Conservation (phyloP, 1,140 invertebrate genomes). For the Drosophila bocki region DNA sequence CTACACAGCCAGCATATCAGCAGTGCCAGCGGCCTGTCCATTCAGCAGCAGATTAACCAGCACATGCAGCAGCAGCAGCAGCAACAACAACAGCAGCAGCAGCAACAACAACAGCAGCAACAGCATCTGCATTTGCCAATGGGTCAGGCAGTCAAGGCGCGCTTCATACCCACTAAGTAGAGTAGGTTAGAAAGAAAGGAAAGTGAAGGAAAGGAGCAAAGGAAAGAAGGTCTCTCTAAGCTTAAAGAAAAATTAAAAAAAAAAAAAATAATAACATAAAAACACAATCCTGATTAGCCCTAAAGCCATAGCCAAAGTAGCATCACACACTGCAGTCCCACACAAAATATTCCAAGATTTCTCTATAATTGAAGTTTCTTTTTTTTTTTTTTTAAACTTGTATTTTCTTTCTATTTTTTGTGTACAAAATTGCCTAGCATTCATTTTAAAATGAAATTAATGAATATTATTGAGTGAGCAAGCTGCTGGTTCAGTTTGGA, state of each 20-base stretch:
- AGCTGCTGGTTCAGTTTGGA: constrained; percentile 60
- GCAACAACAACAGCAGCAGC: constrained; percentile 46
- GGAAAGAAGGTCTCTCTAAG: constrained; percentile 33
- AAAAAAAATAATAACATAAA: neutral
- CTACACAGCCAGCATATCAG: constrained; percentile 82
- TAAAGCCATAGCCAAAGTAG: constrained; percentile 57
- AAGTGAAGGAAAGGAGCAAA: neutral
- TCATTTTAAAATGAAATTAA: neutral
- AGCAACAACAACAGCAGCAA: constrained; percentile 62
- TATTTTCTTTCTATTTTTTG: neutral
- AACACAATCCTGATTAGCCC: constrained; percentile 8
- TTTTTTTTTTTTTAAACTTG: neutral
- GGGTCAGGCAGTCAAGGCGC: constrained; percentile 77
- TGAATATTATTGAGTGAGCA: constrained; percentile 8
- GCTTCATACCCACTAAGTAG: constrained; percentile 84
- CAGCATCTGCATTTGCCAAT: constrained; percentile 71
- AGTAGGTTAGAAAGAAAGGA: constrained; percentile 7
- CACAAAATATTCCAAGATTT: constrained; percentile 8
- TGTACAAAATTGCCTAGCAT: constrained; percentile 28
- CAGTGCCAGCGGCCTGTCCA: constrained; percentile 79
- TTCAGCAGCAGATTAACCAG: constrained; percentile 83
- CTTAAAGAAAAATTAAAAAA: constrained; percentile 9
- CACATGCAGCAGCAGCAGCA: constrained; percentile 77
- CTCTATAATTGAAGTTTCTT: neutral
- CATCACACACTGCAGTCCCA: constrained; percentile 45